A percentile compares a stretch with the other conserved stretches of the same genome.
These are phyloP conservation scores for Cyprinodon brontotheroides DNA, from an alignment of 2,113 vertebrate genomes.

Conservation along the genomic window DNA sequence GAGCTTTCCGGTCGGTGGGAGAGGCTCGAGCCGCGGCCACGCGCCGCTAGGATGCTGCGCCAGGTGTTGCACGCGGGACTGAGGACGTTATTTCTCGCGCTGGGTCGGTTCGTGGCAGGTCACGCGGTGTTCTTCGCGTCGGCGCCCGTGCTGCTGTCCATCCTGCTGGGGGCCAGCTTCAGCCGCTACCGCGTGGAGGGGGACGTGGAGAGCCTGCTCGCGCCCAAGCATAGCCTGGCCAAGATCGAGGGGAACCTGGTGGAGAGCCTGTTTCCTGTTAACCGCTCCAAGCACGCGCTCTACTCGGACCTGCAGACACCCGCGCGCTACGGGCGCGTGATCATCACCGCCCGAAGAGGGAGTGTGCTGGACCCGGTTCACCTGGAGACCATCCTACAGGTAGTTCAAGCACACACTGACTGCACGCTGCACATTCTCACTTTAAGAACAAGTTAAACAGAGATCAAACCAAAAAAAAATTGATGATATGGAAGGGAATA, in stretches of 20 bases:
- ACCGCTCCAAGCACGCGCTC: slow-evolving; percentile 95
- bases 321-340: slow-evolving; percentile 92
- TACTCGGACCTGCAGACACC: slow-evolving; percentile 97
- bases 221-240: slow-evolving; percentile 95
- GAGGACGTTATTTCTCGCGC: slow-evolving; percentile 89
- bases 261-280: slow-evolving; percentile 95
- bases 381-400: slow-evolving; percentile 90
- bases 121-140: slow-evolving; percentile 98
- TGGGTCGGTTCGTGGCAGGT: slow-evolving; percentile 93
- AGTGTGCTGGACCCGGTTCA: slow-evolving; percentile 93
- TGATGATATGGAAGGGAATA: no score
- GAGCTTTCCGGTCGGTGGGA: slow-evolving; percentile 81
- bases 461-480: no score
- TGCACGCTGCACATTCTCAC: neutral
- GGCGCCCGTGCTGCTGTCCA: slow-evolving; percentile 92
- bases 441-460: neutral
- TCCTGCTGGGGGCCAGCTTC: slow-evolving; percentile 96
- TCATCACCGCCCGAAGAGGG: slow-evolving; percentile 90
- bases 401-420: slow-evolving; percentile 43
- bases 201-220: slow-evolving; percentile 92
- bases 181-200: slow-evolving; percentile 95
- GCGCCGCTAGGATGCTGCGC: slow-evolving; percentile 92
- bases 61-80: slow-evolving; percentile 93
- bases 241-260: slow-evolving; percentile 98
- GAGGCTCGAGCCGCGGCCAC: slow-evolving; percentile 87